These are phyloP conservation scores for Astropecten irregularis DNA, from an alignment of 53 echinoderm and acorn worm species.

Conservation along the genomic window DNA sequence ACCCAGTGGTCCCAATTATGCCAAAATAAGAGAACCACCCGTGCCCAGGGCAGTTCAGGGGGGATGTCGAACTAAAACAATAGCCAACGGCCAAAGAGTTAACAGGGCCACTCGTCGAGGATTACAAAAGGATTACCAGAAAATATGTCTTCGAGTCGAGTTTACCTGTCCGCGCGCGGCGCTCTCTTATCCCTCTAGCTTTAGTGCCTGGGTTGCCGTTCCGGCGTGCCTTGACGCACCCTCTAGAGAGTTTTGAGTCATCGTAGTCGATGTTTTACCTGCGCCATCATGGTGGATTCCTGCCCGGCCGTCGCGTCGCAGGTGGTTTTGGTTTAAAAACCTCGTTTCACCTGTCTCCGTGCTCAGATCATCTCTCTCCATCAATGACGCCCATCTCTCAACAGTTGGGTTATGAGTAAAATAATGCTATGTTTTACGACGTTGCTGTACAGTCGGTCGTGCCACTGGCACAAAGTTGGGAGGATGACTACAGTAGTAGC, in stretches of 20 bases:
- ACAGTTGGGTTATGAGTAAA: conserved; percentile 42
- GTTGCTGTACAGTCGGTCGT: conserved; percentile 6
- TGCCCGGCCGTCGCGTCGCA: background rate
- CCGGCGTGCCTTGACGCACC: conserved; percentile 42
- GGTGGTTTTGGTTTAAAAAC: conserved; percentile 23
- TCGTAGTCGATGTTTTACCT: conserved; percentile 10
- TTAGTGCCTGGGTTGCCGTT: conserved; percentile 44
- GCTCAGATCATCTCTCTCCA: conserved; percentile 25
- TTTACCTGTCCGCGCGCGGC: conserved; percentile 40
- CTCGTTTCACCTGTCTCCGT: conserved; percentile 16
- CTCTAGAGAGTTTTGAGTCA: conserved; percentile 42
- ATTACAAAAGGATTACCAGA: conserved; percentile 56
- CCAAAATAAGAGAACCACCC: conserved; percentile 2
- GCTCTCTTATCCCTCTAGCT: too few species aligned
- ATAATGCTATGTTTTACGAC: conserved; percentile 42
- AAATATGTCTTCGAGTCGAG: background rate
- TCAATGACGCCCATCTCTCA: conserved; percentile 39
- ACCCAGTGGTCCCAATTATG: conserved; percentile 48
- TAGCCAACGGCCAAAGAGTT: conserved; percentile 39
- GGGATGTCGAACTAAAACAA: conserved; percentile 56
- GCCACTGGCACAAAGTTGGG: conserved; percentile 12
- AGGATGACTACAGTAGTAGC: too few species aligned
- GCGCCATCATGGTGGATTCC: background rate
- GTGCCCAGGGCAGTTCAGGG: background rate
- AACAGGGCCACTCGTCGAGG: conserved; percentile 42